Evolutionary conservation across 2,888 invertebrate species (phyloP), one percentile per base, ranked within the genome.

Genomic region (Cyrtodaria siliqua): DNA sequence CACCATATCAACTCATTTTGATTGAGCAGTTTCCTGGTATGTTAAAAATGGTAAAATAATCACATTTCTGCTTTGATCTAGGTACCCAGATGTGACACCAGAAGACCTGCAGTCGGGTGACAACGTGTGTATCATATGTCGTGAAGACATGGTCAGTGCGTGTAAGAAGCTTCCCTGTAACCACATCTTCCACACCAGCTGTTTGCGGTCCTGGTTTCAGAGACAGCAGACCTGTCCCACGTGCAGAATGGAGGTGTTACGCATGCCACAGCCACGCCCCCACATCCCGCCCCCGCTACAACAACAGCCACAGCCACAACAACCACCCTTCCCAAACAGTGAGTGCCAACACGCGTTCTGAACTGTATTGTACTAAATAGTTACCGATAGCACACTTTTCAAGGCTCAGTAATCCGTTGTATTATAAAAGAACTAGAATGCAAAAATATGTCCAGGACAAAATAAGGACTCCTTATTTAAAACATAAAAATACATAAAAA

Each of bases 151-250:
- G 96, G 94, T 95, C 66, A 94, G 94, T 33, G 94, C 82, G 26
- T 91, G 98, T 47, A 99, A 99, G 94, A 99, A 99, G 92, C 94
- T 99, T 82, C 99, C 99, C 0, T 99, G 99, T 94, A 98, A 98
- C 93, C 99, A 99, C 93, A 99, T 99, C 90, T 99, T 99, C 95
- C 99, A 99, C 94, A 97, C 98, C 53, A 96, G 97, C 64, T 99
- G 99, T 93, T 95, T 99, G 66, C 96, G 99, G 57, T 98, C 98
- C 44, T 99, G 99, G 99, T 99, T 99, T 94, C 99, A 99, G 94
- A 95, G 99, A 9, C 99, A 99, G 93, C 99, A 99, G 94, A 99
- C 99, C 3, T 99, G 99, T 92, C 99, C 99, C 0, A 99, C 99
- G 3, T 99, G 99, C 92, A 95, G 99, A 16, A 95, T 98, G 82